phyloP scores from a whole-genome alignment of 2,888 invertebrate species.

The Tetropium fuscum region DNA sequence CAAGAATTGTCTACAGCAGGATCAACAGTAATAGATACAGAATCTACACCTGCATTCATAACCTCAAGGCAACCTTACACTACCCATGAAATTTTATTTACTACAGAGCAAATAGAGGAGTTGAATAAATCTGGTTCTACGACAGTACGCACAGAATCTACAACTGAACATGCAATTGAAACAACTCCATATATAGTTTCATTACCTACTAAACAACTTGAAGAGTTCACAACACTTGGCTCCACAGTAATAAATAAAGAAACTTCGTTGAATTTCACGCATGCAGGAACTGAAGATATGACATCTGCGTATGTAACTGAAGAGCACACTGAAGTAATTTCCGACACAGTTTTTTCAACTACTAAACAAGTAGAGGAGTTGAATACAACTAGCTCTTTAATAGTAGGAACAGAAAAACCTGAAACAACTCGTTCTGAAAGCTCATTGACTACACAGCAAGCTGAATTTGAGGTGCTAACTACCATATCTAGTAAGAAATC shows the following conservation, averaged over 20 bases:
- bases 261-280: background rate
- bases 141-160: constrained; percentile 3
- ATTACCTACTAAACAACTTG: constrained; percentile 1
- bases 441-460: background rate
- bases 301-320: too few relatives aligned
- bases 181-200: background rate
- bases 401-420: constrained; percentile 2
- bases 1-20: constrained; percentile 29
- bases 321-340: too few relatives aligned
- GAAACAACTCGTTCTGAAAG: constrained; percentile 14
- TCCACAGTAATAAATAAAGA: constrained; percentile 14
- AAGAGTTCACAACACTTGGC: constrained; percentile 1
- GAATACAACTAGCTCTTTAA: background rate
- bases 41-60: background rate
- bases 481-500: background rate
- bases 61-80: background rate
- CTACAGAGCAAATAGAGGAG: background rate
- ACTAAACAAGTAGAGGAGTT: constrained; percentile 5
- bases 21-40: background rate
- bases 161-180: background rate
- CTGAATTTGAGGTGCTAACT: background rate
- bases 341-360: too few relatives aligned
- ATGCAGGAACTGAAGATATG: background rate
- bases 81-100: background rate
- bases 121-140: background rate